phyloP scores from a whole-genome alignment of 2,797 vertebrate species.

The Streptopelia turtur region DNA sequence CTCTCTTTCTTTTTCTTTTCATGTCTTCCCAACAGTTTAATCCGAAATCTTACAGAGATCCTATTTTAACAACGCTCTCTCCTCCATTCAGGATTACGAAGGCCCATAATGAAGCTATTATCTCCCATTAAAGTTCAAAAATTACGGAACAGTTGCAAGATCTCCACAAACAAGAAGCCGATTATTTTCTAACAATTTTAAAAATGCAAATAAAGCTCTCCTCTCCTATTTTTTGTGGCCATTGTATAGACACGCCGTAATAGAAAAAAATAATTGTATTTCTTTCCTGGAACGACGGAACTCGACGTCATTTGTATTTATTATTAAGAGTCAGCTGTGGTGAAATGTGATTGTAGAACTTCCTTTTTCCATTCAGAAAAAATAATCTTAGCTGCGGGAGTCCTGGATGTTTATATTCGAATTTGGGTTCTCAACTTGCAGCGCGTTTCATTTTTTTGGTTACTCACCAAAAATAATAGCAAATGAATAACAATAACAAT shows the following conservation, averaged over 20 bases:
- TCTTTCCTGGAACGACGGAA: slow-evolving; percentile 72
- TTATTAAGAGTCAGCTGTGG: slow-evolving; percentile 74
- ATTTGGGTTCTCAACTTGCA: slow-evolving; percentile 49
- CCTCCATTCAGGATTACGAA: slow-evolving; percentile 11
- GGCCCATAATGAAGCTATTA: slow-evolving; percentile 53
- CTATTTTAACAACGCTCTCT: slow-evolving; percentile 1
- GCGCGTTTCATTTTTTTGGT: slow-evolving; percentile 56
- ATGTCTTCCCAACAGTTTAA: slow-evolving; percentile 51
- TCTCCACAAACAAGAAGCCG: not conserved
- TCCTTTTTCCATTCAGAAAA: slow-evolving; percentile 74
- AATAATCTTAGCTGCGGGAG: slow-evolving; percentile 72
- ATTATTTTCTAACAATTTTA: not conserved
- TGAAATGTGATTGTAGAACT: slow-evolving; percentile 72
- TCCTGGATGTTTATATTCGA: slow-evolving; percentile 64
- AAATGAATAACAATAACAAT: slow-evolving; percentile 65
- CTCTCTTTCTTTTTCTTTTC: slow-evolving; percentile 30
- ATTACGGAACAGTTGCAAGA: slow-evolving; percentile 23
- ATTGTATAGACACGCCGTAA: not conserved
- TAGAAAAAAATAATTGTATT: slow-evolving; percentile 49
- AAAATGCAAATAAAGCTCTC: slow-evolving; percentile 47
- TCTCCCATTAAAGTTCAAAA: slow-evolving; percentile 16
- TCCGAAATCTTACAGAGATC: slow-evolving; percentile 29
- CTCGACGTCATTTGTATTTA: slow-evolving; percentile 71
- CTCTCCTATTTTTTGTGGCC: not conserved
- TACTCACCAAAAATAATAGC: slow-evolving; percentile 62